Percentiles rank a stretch among this genome's conserved stretches.
phyloP scores from a whole-genome alignment of 2,888 invertebrate species.

The Lysandra bellargus region DNA sequence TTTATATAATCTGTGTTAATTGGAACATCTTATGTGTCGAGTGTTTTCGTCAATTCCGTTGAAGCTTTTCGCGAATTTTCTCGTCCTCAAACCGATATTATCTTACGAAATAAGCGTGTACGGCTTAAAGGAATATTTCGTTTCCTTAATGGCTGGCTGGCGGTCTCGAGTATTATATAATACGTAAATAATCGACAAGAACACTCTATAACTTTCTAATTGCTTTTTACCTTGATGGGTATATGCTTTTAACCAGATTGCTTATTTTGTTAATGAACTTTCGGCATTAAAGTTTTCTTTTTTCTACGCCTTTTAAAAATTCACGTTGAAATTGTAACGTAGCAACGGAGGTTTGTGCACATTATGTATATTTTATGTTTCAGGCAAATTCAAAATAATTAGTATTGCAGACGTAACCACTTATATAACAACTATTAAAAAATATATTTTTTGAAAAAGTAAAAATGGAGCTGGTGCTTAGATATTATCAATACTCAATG shows the following conservation, averaged over 20 bases:
- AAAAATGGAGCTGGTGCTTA: no score
- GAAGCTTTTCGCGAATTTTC: conserved; percentile 24
- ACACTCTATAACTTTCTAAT: conserved; percentile 70
- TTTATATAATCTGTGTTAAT: conserved; percentile 31
- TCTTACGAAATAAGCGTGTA: conserved; percentile 35
- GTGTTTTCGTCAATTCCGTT: conserved; percentile 30
- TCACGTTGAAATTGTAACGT: conserved; percentile 41
- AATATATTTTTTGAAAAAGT: no score
- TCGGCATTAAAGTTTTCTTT: conserved; percentile 61
- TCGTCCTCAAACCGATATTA: conserved; percentile 29
- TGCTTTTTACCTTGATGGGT: conserved; percentile 68
- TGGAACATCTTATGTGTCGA: conserved; percentile 26
- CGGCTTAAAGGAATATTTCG: conserved; percentile 25
- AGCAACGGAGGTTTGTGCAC: not conserved
- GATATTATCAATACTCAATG: no score
- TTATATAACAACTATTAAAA: no score
- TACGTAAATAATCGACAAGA: conserved; percentile 66
- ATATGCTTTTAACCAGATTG: conserved; percentile 73
- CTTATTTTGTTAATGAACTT: conserved; percentile 74
- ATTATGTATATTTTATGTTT: not conserved
- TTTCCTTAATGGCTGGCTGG: conserved; percentile 35
- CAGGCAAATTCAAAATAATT: not conserved
- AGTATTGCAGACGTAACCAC: no score
- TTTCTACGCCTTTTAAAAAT: conserved; percentile 51
- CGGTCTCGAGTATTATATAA: conserved; percentile 50